These are phyloP conservation scores for Macrophya annulata DNA, from an alignment of 2,888 invertebrate genomes.

Conservation along the genomic window DNA sequence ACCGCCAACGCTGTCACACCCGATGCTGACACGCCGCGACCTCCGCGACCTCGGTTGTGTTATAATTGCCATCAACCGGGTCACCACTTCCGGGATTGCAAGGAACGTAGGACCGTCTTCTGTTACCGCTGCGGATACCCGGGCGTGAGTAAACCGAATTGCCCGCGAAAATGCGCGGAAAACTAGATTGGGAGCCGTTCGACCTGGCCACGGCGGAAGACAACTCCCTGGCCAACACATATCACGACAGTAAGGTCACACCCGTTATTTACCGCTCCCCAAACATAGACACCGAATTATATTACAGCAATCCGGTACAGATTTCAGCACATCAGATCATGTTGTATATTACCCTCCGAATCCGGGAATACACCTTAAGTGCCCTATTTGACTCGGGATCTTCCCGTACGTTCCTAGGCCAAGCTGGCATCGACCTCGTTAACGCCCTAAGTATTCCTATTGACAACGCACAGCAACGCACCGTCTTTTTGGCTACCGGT, in stretches of 20 bases:
- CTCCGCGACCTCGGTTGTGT: not conserved
- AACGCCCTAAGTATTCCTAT: not conserved
- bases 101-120: not conserved
- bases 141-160: not conserved
- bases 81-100: not conserved
- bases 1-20: too few species aligned
- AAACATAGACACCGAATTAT: not conserved
- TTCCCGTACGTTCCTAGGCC: not conserved
- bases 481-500: not conserved
- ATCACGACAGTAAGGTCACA: not conserved
- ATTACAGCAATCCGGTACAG: not conserved
- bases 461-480: not conserved
- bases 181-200: not conserved
- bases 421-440: not conserved
- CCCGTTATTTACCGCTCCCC: not conserved
- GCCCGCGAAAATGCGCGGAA: not conserved
- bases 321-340: not conserved
- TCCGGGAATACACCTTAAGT: not conserved
- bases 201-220: not conserved
- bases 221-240: not conserved
- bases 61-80: slow-evolving; percentile 7
- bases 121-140: slow-evolving; percentile 18
- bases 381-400: too few species aligned
- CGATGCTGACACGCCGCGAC: not conserved
- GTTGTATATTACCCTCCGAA: not conserved